Conservation (phyloP, 2,888 invertebrate species). For the Chromoteleia sp. region DNA sequence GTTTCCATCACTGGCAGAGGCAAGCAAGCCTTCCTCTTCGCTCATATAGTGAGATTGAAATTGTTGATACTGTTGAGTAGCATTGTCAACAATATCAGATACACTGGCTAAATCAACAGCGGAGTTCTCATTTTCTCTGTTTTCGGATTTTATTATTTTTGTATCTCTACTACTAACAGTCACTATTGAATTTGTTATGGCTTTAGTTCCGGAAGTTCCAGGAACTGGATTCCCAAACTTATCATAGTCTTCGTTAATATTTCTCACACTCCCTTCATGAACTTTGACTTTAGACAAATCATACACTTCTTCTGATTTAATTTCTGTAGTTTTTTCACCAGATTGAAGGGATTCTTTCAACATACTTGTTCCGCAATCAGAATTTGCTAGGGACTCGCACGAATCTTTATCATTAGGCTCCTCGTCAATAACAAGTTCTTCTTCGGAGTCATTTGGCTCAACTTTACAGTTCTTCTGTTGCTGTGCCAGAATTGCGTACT, state of each 20-base stretch:
- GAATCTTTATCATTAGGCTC: slow-evolving; percentile 82
- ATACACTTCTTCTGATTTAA: slow-evolving; percentile 47
- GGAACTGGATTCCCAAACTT: slow-evolving; percentile 61
- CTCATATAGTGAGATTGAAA: slow-evolving; percentile 83
- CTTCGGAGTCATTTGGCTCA: slow-evolving; percentile 89
- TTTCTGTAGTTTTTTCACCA: slow-evolving; percentile 67
- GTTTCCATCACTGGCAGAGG: no score
- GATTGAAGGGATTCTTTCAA: slow-evolving; percentile 80
- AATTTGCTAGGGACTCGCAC: slow-evolving; percentile 70
- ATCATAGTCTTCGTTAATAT: slow-evolving; percentile 53
- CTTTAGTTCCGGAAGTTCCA: slow-evolving; percentile 64
- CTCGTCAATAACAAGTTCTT: slow-evolving; percentile 89
- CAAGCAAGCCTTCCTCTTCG: slow-evolving; percentile 92
- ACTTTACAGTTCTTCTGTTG: slow-evolving; percentile 87
- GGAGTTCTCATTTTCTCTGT: slow-evolving; percentile 42
- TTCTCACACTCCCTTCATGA: neutral
- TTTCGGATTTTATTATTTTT: slow-evolving; percentile 34
- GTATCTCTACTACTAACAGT: slow-evolving; percentile 28
- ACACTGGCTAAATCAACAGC: slow-evolving; percentile 90
- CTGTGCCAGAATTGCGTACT: slow-evolving; percentile 91
- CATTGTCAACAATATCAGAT: slow-evolving; percentile 91
- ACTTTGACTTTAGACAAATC: slow-evolving; percentile 39
- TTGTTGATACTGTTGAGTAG: slow-evolving; percentile 86
- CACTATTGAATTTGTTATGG: slow-evolving; percentile 34
- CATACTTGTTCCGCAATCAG: slow-evolving; percentile 76